Evolutionary conservation across 2,797 vertebrate species (phyloP), one percentile per base, ranked within the genome.

Genomic region (Sternarchorhynchus goeldii): DNA sequence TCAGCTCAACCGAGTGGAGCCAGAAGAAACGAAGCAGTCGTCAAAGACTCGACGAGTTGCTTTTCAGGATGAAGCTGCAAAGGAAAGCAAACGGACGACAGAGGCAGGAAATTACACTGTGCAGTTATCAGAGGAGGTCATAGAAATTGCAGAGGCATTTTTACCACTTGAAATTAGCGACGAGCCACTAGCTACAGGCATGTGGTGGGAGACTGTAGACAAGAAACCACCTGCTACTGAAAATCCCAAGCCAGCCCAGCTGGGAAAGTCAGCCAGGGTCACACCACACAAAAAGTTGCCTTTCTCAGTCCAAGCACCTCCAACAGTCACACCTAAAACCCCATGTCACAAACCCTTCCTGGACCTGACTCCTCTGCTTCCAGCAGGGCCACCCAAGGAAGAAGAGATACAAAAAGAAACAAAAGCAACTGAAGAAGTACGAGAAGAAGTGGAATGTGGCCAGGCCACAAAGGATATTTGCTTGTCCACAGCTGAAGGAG

Each of bases 301-400:
- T 0, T 17, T 69, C 20, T 6, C 36, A 5, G 18, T 34, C 18
- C 56, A 69, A 72, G 77, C 85, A 4, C 63, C 50, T 17, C 79
- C 86, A 36, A 60, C 31, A 0, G 29, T 81, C 41, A 89, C 68
- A 56, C 90, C 91, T 41, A 78, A 88, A 3, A 86, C 86, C 4
- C 91, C 90, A 56, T 86, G 80, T 0, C 79, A 80, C 1, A 93
- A 91, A 78, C 29, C 80, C 5, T 86, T 86, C 72, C 85, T 94
- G 66, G 90, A 92, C 71, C 83, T 94, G 4, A 89, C 83, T 0
- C 87, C 91, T 63, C 86, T 93, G 75, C 87, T 91, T 0, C 68
- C 62, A 0, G 56, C 75, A 0, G 20, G 59, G 18, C 75, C 85
- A 16, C 63, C 78, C 17, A 84, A 89, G 2, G 86, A 85, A 5